Conservation (phyloP, 2,113 vertebrate genomes). For the Talpa occidentalis region DNA sequence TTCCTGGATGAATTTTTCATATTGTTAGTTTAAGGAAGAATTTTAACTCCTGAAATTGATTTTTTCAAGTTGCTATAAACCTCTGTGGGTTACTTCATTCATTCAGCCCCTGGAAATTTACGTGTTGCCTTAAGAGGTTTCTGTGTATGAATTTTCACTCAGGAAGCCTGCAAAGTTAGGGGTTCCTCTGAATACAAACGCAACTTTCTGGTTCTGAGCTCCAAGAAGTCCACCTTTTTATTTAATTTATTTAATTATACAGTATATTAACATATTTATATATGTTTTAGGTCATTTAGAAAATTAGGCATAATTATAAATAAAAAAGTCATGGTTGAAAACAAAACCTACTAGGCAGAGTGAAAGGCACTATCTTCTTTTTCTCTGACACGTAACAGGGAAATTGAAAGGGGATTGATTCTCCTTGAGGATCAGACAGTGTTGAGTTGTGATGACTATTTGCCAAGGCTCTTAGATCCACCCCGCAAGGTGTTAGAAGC, state of each 20-base stretch:
- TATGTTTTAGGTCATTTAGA: conserved; percentile 17
- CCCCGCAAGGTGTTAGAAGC: not conserved
- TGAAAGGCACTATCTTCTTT: not conserved
- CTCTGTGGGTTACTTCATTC: not conserved
- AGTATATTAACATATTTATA: not conserved
- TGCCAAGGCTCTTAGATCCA: not conserved
- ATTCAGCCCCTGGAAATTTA: not conserved
- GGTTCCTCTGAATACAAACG: not conserved
- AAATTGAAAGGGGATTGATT: not conserved
- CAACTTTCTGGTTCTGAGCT: not conserved
- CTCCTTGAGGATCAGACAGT: not conserved
- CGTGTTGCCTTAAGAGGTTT: not conserved
- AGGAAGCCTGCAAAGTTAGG: not conserved
- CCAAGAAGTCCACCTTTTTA: not conserved
- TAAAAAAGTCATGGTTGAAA: conserved; percentile 37
- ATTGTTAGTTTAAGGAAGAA: not conserved
- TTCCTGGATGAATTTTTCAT: conserved; percentile 60
- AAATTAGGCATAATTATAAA: conserved; percentile 46
- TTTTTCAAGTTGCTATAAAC: not conserved
- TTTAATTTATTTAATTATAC: conserved; percentile 31
- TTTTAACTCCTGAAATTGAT: not conserved
- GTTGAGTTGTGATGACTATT: not conserved
- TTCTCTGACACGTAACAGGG: not conserved
- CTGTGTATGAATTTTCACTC: not conserved
- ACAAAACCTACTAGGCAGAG: not conserved